Evolutionary conservation across 2,888 invertebrate species (phyloP).

Genomic region (Patella ulyssiponensis): DNA sequence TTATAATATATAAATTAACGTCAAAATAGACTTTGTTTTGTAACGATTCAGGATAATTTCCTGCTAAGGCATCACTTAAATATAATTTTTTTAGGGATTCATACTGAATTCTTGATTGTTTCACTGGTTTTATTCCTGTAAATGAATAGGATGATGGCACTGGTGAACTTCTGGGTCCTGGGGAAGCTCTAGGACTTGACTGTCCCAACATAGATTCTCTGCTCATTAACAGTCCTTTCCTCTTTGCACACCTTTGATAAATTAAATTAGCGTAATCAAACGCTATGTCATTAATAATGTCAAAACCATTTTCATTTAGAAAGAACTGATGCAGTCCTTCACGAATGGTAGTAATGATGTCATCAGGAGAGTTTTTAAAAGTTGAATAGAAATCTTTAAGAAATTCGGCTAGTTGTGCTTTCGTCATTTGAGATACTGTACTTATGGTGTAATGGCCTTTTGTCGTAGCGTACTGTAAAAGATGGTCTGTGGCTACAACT

Average conservation of each 20-base stretch:
- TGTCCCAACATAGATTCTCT: slow-evolving; percentile 21
- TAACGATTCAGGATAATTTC: slow-evolving; percentile 57
- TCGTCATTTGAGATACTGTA: slow-evolving; percentile 49
- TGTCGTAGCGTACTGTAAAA: slow-evolving; percentile 52
- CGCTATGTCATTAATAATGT: slow-evolving; percentile 51
- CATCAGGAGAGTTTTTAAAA: slow-evolving; percentile 47
- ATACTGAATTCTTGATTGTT: slow-evolving; percentile 48
- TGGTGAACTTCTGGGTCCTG: not conserved
- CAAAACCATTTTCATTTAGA: slow-evolving; percentile 50
- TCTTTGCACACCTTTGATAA: slow-evolving; percentile 50
- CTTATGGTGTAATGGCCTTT: slow-evolving; percentile 53
- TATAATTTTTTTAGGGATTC: slow-evolving; percentile 61
- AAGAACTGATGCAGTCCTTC: slow-evolving; percentile 58
- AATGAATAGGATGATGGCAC: not conserved
- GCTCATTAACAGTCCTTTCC: slow-evolving; percentile 54
- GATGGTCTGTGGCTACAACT: slow-evolving; percentile 37
- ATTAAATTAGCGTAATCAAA: slow-evolving; percentile 54
- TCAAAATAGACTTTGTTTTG: slow-evolving; percentile 67
- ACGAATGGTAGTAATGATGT: slow-evolving; percentile 44
- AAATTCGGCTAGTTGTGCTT: slow-evolving; percentile 54
- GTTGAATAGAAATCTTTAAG: slow-evolving; percentile 58
- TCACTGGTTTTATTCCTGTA: not conserved
- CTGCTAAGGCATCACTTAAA: slow-evolving; percentile 57
- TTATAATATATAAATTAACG: slow-evolving; percentile 61
- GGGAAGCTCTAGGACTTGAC: not conserved